Conservation (phyloP, 2,113 vertebrate species). For the Hepsetus odoe region DNA sequence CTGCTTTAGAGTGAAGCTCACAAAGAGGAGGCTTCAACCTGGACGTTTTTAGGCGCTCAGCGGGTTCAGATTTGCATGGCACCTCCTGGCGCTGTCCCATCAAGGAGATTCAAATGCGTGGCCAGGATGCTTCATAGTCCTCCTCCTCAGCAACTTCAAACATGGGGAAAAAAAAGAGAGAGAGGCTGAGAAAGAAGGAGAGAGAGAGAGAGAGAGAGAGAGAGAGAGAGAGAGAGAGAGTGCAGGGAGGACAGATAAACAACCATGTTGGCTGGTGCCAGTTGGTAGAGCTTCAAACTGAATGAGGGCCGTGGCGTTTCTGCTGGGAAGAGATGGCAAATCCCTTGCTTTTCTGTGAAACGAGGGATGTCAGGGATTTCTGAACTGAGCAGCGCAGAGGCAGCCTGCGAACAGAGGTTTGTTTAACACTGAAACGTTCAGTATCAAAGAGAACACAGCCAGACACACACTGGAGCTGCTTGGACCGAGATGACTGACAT, state of each 20-base stretch:
- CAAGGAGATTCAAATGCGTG: conserved; percentile 33
- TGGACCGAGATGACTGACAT: conserved; percentile 56
- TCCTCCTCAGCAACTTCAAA: conserved; percentile 62
- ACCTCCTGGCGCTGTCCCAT: conserved; percentile 11
- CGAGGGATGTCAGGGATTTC: conserved; percentile 68
- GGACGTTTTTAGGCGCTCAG: conserved; percentile 8
- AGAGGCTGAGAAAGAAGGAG: neutral
- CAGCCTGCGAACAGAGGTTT: conserved; percentile 42
- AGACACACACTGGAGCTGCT: conserved; percentile 40
- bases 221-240: conserved; percentile 2
- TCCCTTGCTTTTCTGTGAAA: conserved; percentile 61
- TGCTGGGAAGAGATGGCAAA: conserved; percentile 62
- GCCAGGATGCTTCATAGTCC: conserved; percentile 63
- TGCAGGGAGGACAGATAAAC: conserved; percentile 12
- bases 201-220: conserved; percentile 3
- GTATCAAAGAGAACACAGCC: conserved; percentile 56
- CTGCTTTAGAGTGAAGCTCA: neutral
- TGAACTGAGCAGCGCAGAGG: conserved; percentile 53
- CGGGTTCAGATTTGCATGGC: neutral
- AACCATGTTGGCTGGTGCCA: conserved; percentile 57
- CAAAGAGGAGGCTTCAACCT: neutral
- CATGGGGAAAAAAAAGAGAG: conserved; percentile 12
- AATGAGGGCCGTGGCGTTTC: conserved; percentile 67
- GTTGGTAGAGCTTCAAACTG: conserved; percentile 73
- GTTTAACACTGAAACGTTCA: conserved; percentile 46